phyloP scores from a whole-genome alignment of 2,888 invertebrate species.

The Hyles lineata region DNA sequence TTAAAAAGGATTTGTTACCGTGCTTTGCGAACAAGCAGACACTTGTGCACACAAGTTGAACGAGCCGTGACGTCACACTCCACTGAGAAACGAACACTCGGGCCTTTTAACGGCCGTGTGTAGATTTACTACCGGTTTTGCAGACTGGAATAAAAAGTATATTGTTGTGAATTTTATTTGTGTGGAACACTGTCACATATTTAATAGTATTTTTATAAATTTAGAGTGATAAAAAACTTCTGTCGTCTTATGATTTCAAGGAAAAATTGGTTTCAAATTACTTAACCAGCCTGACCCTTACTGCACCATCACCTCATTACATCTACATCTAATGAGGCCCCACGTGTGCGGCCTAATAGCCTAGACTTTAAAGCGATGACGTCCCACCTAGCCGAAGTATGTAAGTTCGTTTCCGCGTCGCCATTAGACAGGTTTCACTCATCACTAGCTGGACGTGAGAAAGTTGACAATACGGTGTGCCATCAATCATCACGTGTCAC shows the following conservation, averaged over 20 bases:
- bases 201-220: too few species aligned
- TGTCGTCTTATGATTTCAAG: too few species aligned
- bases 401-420: neutral
- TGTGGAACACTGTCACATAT: neutral
- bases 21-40: constrained; percentile 31
- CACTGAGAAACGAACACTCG: neutral
- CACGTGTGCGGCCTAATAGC: too few species aligned
- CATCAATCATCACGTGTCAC: constrained; percentile 11
- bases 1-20: constrained; percentile 11
- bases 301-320: too few species aligned
- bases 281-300: too few species aligned
- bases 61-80: constrained; percentile 9
- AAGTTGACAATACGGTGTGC: neutral
- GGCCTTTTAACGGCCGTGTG: neutral
- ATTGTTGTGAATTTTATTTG: neutral
- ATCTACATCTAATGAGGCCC: too few species aligned
- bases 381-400: neutral
- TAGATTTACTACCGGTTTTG: neutral
- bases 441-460: constrained; percentile 26
- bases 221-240: too few species aligned
- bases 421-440: constrained; percentile 9
- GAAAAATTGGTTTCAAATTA: too few species aligned
- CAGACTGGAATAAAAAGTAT: neutral
- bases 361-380: too few species aligned
- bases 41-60: constrained; percentile 31